Evolutionary conservation across 2,888 invertebrate species (phyloP), one percentile per base, ranked within the genome.

Genomic region (Agrochola lychnidis): DNA sequence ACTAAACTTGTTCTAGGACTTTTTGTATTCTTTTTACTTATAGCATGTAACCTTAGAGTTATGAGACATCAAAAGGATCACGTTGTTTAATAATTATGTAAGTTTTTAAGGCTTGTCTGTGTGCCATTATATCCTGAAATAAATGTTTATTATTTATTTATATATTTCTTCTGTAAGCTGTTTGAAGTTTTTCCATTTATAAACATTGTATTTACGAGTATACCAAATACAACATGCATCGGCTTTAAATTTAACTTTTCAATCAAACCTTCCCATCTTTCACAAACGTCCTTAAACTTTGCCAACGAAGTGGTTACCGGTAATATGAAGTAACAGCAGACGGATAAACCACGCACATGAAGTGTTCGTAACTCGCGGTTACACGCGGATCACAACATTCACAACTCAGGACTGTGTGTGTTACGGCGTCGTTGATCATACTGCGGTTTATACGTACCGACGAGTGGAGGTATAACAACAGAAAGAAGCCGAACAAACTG

Each of bases 321-420:
- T 59, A 30, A 22, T 30, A 76, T 12, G 7, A 76, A 48, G 48
- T 25, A 76, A 36, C 51, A 19, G n/a, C 9, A 12, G 9, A 36
- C 36, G 30, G 36, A 19, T 25, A 7, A 14, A 45, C 53, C 74
- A 30, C 62, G 51, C 42, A 51, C 30, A n/a, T 30, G 12, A 16
- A 42, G 59, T 48, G 73, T 74, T 57, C 56, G 4, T n/a, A 56
- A 45, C 22, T 48, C 22, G 76, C 73, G 73, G 59, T 40, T 48
- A 16, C 22, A 40, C 59, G 59, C 40, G 59, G 59, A 51, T 59
- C 48, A 76, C 25, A 42, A 59, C 36, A 36, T 56, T 53, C 56
- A 45, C 73, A 56, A 56, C 45, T 73, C 53, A 14, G 67, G 9
- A 40, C 36, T 40, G 68, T 40, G 59, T 68, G 68, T 6, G 68